Conservation (phyloP, 2,797 vertebrate genomes). For the Poeciliopsis infans region DNA sequence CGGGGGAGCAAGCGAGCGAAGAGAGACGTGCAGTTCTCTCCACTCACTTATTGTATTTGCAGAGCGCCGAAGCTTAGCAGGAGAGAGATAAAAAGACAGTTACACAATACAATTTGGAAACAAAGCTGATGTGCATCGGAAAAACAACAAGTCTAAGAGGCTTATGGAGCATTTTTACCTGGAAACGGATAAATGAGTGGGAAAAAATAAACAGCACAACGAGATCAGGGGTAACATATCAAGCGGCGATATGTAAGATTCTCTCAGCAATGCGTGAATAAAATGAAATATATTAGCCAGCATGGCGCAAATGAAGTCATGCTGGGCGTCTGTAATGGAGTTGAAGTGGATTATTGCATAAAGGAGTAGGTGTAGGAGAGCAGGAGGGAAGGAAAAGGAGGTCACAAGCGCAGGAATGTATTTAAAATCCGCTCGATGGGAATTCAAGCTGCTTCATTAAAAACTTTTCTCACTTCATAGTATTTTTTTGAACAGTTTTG, state of each 20-base stretch:
- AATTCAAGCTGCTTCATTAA: constrained; percentile 18
- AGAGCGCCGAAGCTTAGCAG: constrained; percentile 26
- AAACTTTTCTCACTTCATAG: background rate
- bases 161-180: constrained; percentile 50
- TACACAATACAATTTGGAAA: constrained; percentile 47
- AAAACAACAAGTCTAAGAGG: constrained; percentile 47
- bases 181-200: constrained; percentile 42
- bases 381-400: constrained; percentile 23
- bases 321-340: constrained; percentile 25
- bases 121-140: constrained; percentile 44
- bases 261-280: constrained; percentile 32
- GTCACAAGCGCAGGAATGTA: constrained; percentile 24
- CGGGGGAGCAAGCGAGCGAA: constrained; percentile 44
- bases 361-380: constrained; percentile 43
- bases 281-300: constrained; percentile 41
- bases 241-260: constrained; percentile 22
- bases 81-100: constrained; percentile 43
- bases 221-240: constrained; percentile 29
- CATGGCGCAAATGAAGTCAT: constrained; percentile 43
- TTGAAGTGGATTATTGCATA: constrained; percentile 34
- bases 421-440: constrained; percentile 32
- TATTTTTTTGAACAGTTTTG: background rate
- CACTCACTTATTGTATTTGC: constrained; percentile 63
- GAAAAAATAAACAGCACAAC: constrained; percentile 40
- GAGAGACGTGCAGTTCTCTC: constrained; percentile 58